Conservation (phyloP, 2,888 invertebrate species). For the Tricholauxania praeusta region DNA sequence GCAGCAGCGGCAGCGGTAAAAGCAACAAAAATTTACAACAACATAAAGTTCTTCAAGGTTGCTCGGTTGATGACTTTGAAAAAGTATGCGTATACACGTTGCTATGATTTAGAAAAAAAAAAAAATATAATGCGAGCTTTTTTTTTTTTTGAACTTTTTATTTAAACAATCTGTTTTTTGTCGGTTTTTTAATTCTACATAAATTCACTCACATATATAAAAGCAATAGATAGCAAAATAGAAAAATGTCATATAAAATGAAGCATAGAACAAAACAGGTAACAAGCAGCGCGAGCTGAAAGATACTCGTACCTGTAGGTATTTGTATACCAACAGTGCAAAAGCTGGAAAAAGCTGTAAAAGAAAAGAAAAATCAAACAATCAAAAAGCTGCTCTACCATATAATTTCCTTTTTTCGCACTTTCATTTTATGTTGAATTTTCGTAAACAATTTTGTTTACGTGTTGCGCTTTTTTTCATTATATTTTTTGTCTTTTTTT, state of each 20-base stretch:
- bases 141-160: constrained; percentile 8
- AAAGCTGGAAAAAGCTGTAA: too few species aligned
- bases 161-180: neutral
- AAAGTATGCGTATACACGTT: constrained; percentile 48
- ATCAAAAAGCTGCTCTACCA: neutral
- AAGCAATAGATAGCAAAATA: constrained; percentile 19
- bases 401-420: neutral
- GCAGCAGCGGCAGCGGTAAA: constrained; percentile 39
- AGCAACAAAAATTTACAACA: constrained; percentile 45
- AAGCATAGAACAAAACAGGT: constrained; percentile 16
- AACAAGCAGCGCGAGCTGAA: neutral
- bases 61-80: constrained; percentile 65
- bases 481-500: constrained; percentile 22
- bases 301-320: neutral
- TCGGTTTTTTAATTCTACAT: neutral
- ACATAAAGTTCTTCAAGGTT: constrained; percentile 59
- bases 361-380: too few species aligned
- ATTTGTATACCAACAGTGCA: too few species aligned
- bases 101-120: constrained; percentile 20
- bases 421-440: constrained; percentile 54
- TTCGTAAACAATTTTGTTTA: constrained; percentile 59
- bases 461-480: constrained; percentile 37
- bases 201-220: neutral
- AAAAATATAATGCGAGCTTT: neutral
- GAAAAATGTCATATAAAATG: constrained; percentile 47